Base-by-base conservation (phyloP, 2,113 vertebrate species). In the Labeo rohita region DNA sequence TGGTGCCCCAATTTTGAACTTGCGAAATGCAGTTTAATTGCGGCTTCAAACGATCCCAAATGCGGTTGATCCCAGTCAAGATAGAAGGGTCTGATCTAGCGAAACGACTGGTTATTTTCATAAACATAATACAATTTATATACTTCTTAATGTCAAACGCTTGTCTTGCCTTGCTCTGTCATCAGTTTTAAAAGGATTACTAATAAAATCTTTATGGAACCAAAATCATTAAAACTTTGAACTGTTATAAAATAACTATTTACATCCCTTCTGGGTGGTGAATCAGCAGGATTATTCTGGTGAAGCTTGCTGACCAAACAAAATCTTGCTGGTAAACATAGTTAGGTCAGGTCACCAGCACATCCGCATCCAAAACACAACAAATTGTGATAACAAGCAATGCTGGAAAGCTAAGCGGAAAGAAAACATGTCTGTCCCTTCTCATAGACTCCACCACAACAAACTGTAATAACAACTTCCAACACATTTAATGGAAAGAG, bases 261-360 rank as follows among this genome's bases (percentile, higher is more conserved):
- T 43, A 10, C 21, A 49, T 74, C 21, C 43, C 21, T 11, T 47
- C 43, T 74, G 70, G 43, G 43, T 47, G 21, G 43, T 74, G 70
- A 23, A 47, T 74, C 43, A 39, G 66, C 66, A 74, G 43, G 43
- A 6, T 74, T 74, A 74, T 49, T 74, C 43, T 74, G 72, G 72
- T 49, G 43, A 74, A 74, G 72, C 18, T 47, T 73, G 70, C 43
- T 73, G 18, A 73, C 43, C 39, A 74, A 49, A 23, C 4, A n/a
- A 49, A 23, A 74, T 49, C 43, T 74, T 49, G 9, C 21, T 74
- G 9, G 43, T 47, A 12, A 73, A 1, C 21, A 8, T 16, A 3
- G 54, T 18, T 59, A 59, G 18, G 5, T 15, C 34, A 68, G 6
- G 34, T 68, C 34, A 68, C 13, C 34, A 16, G 6, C 66, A 68